These are phyloP conservation scores for Tigriopus japonicus DNA, from an alignment of 1,140 invertebrate genomes.

Conservation along the genomic window DNA sequence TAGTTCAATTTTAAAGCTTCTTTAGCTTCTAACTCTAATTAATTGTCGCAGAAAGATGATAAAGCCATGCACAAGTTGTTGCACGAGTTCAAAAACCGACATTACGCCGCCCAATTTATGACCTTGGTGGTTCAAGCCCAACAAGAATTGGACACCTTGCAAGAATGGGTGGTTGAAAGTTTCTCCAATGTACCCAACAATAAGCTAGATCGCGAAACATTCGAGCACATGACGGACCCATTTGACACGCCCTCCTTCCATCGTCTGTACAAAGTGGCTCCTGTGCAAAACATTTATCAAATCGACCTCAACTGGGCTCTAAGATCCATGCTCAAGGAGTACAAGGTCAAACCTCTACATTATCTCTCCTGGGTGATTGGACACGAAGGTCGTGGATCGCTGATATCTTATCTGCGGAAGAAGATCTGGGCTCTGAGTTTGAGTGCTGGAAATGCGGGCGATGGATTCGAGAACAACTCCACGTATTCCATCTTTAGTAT, in stretches of 20 bases:
- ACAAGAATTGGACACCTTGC: conserved; percentile 49
- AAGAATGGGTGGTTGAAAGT: conserved; percentile 29
- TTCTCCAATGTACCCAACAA: conserved; percentile 12
- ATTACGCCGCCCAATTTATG: conserved; percentile 78
- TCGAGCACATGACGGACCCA: background rate
- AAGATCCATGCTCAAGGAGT: conserved; percentile 3
- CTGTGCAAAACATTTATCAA: conserved; percentile 7
- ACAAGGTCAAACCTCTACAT: conserved; percentile 7
- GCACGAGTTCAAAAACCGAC: conserved; percentile 52
- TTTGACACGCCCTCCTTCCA: background rate
- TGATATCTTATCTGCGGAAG: conserved; percentile 5
- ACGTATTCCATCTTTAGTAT: conserved; percentile 2
- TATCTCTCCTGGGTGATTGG: conserved; percentile 15
- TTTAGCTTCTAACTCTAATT: too few relatives aligned
- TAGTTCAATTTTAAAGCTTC: too few relatives aligned
- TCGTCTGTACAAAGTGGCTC: background rate
- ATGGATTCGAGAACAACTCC: conserved; percentile 11
- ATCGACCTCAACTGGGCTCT: conserved; percentile 10
- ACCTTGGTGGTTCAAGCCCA: conserved; percentile 48
- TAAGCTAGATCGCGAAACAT: conserved; percentile 2
- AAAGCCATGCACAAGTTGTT: conserved; percentile 23
- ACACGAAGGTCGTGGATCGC: conserved; percentile 6
- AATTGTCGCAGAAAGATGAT: conserved; percentile 21
- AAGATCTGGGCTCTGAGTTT: conserved; percentile 7
- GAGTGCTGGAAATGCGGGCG: background rate